Conservation (phyloP, 2,113 vertebrate species). For the Eulemur macaco region DNA sequence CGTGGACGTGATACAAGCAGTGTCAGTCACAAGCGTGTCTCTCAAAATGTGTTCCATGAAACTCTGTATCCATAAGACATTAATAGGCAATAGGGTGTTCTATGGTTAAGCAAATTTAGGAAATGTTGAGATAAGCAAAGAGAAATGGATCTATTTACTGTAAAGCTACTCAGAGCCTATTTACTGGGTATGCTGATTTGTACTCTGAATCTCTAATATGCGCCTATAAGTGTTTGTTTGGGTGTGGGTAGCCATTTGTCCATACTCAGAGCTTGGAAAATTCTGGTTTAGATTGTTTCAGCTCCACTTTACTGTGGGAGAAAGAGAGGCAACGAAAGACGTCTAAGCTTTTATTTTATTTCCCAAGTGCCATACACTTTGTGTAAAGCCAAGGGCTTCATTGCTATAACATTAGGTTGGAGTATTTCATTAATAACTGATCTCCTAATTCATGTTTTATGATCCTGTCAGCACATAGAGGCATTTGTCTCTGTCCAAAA, state of each 20-base stretch:
- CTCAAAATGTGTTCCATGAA: background rate
- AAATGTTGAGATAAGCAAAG: background rate
- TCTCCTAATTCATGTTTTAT: conserved; percentile 68
- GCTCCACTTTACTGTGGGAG: background rate
- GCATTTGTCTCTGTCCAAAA: conserved; percentile 49
- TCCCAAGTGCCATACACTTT: conserved; percentile 27
- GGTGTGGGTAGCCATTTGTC: too few species aligned
- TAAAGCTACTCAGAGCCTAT: background rate
- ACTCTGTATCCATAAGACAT: background rate
- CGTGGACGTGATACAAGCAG: background rate
- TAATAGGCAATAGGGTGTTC: background rate
- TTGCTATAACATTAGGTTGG: conserved; percentile 2
- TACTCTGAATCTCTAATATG: background rate
- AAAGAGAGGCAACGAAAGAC: background rate
- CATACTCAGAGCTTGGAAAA: background rate
- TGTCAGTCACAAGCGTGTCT: background rate
- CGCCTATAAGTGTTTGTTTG: background rate
- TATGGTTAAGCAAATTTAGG: background rate
- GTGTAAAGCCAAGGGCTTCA: conserved; percentile 11
- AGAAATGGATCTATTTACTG: background rate
- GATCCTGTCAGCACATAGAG: conserved; percentile 52
- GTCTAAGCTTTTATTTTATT: background rate
- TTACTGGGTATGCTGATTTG: background rate
- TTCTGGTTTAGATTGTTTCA: background rate
- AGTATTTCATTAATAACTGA: conserved; percentile 68